Base-by-base conservation (phyloP, 2,888 invertebrate genomes). In the Phorcus lineatus region DNA sequence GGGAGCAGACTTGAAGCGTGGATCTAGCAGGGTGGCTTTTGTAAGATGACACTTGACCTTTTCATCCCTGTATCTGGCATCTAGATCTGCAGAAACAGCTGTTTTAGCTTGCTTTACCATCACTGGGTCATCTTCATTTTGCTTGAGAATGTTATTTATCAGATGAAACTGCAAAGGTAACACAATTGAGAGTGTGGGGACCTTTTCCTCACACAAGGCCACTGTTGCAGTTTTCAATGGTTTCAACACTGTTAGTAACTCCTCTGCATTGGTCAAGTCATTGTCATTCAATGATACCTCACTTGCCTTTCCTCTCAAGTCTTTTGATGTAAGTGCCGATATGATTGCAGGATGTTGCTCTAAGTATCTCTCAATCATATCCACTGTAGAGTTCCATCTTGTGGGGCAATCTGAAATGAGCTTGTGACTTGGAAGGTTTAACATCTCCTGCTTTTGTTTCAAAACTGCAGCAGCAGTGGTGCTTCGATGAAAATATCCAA, bases 131-230 rank as follows among this genome's bases (percentile, higher is more conserved):
- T 74, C 76, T 13, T 70, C 53, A n/a, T 24, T 47, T 16, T 22
- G 7, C 77, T 80, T 47, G 47, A 47, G 74, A n/a, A 80, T 22
- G n/a, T 31, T 40, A 67, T 66, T 74, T 19, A 54, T 1, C 16
- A 84, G 55, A 19, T 76, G 70, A 19, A 77, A 13, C 24, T 80
- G 78, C 16, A 84, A 52, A 19, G 82, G 83, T 16, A 67, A 75
- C 54, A 84, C 80, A n/a, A 83, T 77, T 24, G 82, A 81, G 0
- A 83, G 47, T 22, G 84, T 84, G 19, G 81, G 84, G 3, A 55
- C 16, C 11, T 54, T 67, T 36, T 82, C 83, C 7, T 80, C 80
- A 81, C 83, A 81, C 52, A 83, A 53, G 13, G 67, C 70, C 62
- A 36, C 52, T 55, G 83, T 82, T 16, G 78, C 80, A 0, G 77